Conservation (phyloP, 2,113 vertebrate genomes). For the Limnothrissa miodon region DNA sequence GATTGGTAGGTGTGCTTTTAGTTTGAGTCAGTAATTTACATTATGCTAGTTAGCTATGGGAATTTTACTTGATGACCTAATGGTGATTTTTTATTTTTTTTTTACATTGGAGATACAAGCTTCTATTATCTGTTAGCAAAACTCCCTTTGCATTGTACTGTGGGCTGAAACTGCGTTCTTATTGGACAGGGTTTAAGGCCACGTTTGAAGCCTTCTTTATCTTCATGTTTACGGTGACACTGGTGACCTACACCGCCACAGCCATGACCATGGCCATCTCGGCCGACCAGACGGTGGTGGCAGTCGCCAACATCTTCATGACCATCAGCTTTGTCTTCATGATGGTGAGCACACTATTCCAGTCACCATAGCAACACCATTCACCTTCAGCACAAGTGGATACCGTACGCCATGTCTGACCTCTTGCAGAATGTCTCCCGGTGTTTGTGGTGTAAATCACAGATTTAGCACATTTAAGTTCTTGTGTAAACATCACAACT, state of each 20-base stretch:
- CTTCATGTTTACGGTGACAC: constrained; percentile 81
- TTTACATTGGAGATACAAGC: no score
- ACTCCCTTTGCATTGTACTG: not conserved
- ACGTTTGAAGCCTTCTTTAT: constrained; percentile 74
- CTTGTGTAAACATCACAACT: not conserved
- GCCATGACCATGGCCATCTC: constrained; percentile 87
- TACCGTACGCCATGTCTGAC: not conserved
- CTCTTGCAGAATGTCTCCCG: not conserved
- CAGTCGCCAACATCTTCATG: constrained; percentile 82
- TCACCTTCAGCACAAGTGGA: not conserved
- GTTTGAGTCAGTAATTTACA: not conserved
- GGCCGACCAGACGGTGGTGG: constrained; percentile 78
- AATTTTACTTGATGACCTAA: not conserved
- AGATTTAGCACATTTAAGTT: not conserved
- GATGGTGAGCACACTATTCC: constrained; percentile 77
- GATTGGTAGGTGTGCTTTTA: constrained; percentile 74
- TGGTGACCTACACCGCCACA: constrained; percentile 83
- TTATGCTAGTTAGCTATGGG: not conserved
- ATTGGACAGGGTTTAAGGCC: constrained; percentile 77
- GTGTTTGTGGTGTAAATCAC: not conserved
- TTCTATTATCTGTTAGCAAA: not conserved
- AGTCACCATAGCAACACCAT: not conserved
- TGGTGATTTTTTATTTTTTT: not conserved
- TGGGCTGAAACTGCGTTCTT: not conserved
- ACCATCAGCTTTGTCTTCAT: constrained; percentile 88